Evolutionary conservation across 2,113 vertebrate genomes (phyloP).

Genomic region (Phaethon lepturus): DNA sequence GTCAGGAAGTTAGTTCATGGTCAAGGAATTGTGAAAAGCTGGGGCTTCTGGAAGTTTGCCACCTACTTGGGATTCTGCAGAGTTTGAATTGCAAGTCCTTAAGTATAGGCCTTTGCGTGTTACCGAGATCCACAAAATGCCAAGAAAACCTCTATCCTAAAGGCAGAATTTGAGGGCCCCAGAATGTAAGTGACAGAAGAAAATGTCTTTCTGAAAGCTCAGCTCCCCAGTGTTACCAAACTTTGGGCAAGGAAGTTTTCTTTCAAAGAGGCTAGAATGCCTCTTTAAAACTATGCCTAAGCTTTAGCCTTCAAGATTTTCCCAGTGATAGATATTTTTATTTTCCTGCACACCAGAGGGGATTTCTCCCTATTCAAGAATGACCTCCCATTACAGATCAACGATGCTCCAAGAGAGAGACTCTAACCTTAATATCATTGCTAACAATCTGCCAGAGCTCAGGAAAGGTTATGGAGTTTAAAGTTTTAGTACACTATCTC

Average conservation of each 20-base stretch:
- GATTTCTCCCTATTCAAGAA: neutral
- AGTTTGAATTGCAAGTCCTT: neutral
- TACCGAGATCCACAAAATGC: neutral
- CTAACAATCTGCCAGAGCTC: neutral
- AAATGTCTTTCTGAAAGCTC: neutral
- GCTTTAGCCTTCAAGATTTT: neutral
- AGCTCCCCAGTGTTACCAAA: neutral
- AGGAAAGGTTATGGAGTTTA: neutral
- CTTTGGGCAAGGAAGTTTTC: neutral
- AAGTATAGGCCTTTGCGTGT: neutral
- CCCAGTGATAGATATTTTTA: neutral
- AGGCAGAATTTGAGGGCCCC: neutral
- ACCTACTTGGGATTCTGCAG: slow-evolving; percentile 39
- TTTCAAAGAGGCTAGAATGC: neutral
- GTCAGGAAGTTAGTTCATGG: slow-evolving; percentile 66
- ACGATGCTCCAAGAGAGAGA: neutral
- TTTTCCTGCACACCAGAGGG: neutral
- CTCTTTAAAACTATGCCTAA: neutral
- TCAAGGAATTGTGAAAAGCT: slow-evolving; percentile 64
- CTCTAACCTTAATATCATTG: neutral
- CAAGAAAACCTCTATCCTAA: neutral
- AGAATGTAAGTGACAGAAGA: neutral
- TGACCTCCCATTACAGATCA: neutral
- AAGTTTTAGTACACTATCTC: neutral
- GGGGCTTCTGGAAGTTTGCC: slow-evolving; percentile 55